These are phyloP conservation scores for Myathropa florea DNA, from an alignment of 2,888 invertebrate genomes.

Conservation along the genomic window DNA sequence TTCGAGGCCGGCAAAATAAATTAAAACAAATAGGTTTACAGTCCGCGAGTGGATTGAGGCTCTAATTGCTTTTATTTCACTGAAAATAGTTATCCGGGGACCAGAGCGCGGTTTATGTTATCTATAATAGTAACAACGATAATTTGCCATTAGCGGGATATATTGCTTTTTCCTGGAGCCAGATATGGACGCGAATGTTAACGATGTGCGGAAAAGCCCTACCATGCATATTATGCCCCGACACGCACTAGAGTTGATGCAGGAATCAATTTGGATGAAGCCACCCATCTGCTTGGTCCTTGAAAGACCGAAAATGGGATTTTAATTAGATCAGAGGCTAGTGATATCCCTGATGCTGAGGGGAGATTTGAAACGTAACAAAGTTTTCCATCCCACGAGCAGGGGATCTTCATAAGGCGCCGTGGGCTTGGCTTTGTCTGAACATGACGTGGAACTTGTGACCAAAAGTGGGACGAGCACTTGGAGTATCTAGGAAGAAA, in stretches of 20 bases:
- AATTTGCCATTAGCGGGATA: slow-evolving; percentile 39
- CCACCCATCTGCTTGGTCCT: background rate
- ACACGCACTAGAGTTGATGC: slow-evolving; percentile 5
- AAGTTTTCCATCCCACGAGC: background rate
- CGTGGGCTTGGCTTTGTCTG: no score
- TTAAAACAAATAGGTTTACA: slow-evolving; percentile 45
- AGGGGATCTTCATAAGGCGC: no score
- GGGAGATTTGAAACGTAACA: background rate
- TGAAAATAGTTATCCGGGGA: slow-evolving; percentile 1
- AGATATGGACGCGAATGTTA: slow-evolving; percentile 6
- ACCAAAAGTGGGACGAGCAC: no score
- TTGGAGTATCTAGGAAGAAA: background rate
- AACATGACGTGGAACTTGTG: no score
- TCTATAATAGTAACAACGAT: slow-evolving; percentile 6
- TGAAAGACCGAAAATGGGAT: slow-evolving; percentile 9
- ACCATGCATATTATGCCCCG: background rate
- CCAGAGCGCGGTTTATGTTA: background rate
- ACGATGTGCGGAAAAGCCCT: slow-evolving; percentile 34
- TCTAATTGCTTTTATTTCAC: slow-evolving; percentile 52
- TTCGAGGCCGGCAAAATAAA: slow-evolving; percentile 34
- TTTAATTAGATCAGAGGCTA: slow-evolving; percentile 25
- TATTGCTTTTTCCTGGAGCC: slow-evolving; percentile 20
- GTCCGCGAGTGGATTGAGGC: slow-evolving; percentile 2
- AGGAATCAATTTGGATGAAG: slow-evolving; percentile 10
- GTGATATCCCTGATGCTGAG: background rate